Percentiles rank a stretch among this genome's conserved stretches.
These are phyloP conservation scores for Poicephalus gulielmi DNA, from an alignment of 2,113 vertebrate genomes.

Conservation along the genomic window DNA sequence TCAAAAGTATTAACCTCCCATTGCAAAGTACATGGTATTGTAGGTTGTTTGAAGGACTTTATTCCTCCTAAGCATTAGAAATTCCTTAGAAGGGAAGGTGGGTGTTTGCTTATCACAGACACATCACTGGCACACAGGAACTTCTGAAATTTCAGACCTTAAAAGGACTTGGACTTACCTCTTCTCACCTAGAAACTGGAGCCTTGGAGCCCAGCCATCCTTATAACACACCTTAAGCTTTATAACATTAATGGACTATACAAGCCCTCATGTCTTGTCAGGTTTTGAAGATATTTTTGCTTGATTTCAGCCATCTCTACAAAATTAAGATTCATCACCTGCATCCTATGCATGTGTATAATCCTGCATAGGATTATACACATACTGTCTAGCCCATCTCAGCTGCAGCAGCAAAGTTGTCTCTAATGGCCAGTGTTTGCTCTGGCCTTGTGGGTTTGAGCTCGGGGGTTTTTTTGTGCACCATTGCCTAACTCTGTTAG, in stretches of 20 bases:
- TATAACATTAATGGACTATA: not conserved
- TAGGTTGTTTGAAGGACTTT: not conserved
- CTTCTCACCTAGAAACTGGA: not conserved
- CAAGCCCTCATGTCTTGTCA: not conserved
- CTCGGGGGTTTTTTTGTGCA: not conserved
- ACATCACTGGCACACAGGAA: not conserved
- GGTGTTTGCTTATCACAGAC: not conserved
- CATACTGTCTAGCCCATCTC: not conserved
- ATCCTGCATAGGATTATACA: not conserved
- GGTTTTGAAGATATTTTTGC: not conserved
- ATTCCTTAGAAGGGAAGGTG: not conserved
- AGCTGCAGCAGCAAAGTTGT: not conserved
- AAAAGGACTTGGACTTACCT: not conserved
- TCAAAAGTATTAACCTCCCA: not conserved
- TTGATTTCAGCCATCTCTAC: not conserved
- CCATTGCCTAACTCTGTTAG: not conserved
- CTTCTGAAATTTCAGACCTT: not conserved
- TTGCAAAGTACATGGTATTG: fast-evolving
- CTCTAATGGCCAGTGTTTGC: not conserved
- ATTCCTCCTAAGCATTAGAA: not conserved
- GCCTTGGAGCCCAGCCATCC: not conserved
- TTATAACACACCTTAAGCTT: not conserved
- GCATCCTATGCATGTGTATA: too few relatives aligned
- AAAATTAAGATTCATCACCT: not conserved
- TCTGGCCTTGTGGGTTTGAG: not conserved